Conservation (phyloP, 2,113 vertebrate genomes). For the Xerus inauris region DNA sequence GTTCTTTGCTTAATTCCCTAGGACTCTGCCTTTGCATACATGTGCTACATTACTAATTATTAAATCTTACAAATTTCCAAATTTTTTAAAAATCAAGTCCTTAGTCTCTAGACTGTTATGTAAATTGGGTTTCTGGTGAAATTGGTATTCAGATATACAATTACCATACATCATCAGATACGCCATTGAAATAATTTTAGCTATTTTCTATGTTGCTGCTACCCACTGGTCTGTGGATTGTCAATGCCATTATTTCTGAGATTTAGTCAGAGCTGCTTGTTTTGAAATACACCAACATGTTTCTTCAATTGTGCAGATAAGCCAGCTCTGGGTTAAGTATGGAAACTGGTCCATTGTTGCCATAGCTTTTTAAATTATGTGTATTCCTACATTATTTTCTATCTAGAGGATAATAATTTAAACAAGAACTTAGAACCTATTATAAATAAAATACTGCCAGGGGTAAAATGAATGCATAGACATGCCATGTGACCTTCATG, state of each 20-base stretch:
- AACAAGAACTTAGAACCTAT: conserved; percentile 35
- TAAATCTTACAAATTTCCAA: conserved; percentile 13
- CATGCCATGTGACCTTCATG: neutral
- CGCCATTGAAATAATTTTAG: neutral
- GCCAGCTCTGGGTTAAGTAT: neutral
- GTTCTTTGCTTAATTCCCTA: neutral
- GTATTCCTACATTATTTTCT: neutral
- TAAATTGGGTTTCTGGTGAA: neutral
- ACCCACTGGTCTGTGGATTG: neutral
- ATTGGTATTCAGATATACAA: neutral
- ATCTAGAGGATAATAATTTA: neutral
- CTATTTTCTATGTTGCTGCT: conserved; percentile 17
- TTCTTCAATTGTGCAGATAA: neutral
- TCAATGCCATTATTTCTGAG: neutral
- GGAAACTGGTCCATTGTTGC: neutral
- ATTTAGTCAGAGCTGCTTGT: neutral
- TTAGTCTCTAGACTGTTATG: neutral
- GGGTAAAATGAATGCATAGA: neutral
- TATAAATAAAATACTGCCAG: neutral
- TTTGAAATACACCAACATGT: neutral
- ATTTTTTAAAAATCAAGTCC: neutral
- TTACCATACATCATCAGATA: neutral
- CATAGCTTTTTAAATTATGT: neutral
- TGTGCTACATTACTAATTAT: neutral
- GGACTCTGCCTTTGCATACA: neutral